These are phyloP conservation scores for Latheticus oryzae DNA, from an alignment of 2,888 invertebrate genomes.

Conservation along the genomic window DNA sequence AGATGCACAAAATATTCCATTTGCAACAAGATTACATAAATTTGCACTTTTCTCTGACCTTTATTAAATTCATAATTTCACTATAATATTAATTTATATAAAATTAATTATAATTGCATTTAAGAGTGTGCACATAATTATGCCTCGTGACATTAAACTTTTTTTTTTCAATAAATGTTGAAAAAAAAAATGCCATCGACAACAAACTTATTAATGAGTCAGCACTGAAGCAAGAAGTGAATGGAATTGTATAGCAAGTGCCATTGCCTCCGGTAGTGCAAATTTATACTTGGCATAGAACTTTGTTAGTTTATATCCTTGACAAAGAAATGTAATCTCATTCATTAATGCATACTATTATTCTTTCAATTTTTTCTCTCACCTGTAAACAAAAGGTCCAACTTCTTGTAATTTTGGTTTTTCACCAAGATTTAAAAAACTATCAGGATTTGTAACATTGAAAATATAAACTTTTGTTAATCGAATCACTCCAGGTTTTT, in stretches of 20 bases:
- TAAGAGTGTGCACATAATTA: no score
- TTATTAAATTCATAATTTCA: no score
- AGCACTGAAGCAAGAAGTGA: constrained; percentile 16
- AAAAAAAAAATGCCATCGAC: no score
- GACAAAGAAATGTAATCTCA: constrained; percentile 32
- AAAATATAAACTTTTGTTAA: constrained; percentile 90
- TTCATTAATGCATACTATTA: constrained; percentile 11
- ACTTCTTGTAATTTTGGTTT: constrained; percentile 86
- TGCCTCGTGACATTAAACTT: no score
- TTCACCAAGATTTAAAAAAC: constrained; percentile 79
- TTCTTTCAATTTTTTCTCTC: constrained; percentile 54
- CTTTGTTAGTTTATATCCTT: constrained; percentile 30
- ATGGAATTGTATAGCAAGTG: constrained; percentile 32
- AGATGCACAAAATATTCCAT: no score
- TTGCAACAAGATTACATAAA: no score
- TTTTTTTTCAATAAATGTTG: no score
- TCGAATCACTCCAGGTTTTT: constrained; percentile 84
- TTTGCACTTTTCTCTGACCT: no score
- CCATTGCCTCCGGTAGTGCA: constrained; percentile 30
- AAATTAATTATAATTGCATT: no score
- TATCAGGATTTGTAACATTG: constrained; percentile 88
- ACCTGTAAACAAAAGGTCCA: constrained; percentile 90
- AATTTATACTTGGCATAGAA: constrained; percentile 35
- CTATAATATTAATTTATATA: no score
- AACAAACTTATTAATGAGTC: constrained; percentile 13